Evolutionary conservation across 2,113 vertebrate genomes (phyloP).

Genomic region (Hiodon alosoides): DNA sequence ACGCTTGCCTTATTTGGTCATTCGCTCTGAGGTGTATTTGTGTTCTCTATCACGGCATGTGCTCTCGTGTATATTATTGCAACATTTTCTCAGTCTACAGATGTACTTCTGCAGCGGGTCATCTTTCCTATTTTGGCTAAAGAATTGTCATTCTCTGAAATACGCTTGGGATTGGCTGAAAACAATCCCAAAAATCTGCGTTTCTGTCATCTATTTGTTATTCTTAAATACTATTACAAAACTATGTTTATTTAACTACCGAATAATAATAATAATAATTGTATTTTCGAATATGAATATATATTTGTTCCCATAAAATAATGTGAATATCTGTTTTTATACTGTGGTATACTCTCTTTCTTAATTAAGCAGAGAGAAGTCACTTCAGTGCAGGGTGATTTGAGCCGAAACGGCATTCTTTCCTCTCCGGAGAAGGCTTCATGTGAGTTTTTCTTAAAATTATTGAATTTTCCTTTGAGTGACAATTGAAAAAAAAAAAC

Average conservation of each 20-base stretch:
- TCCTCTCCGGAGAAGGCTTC: not conserved
- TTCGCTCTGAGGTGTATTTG: slow-evolving; percentile 17
- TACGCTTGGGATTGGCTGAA: not conserved
- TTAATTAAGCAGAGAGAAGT: not conserved
- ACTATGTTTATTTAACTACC: no score
- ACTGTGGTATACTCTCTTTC: not conserved
- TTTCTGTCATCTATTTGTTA: not conserved
- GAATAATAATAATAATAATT: not conserved
- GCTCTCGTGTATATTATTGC: not conserved
- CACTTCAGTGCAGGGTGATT: not conserved
- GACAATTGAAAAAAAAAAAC: no score
- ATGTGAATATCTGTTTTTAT: no score
- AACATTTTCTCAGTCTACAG: not conserved
- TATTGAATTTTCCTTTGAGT: no score
- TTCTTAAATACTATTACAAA: no score
- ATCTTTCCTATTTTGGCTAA: slow-evolving; percentile 12
- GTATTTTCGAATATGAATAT: no score
- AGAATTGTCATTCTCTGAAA: not conserved
- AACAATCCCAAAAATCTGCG: not conserved
- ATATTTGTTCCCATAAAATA: no score
- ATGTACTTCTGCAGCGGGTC: not conserved
- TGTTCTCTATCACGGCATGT: slow-evolving; percentile 7
- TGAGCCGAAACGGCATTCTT: not conserved
- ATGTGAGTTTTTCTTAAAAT: not conserved
- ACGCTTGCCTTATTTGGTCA: slow-evolving; percentile 25